Evolutionary conservation across 2,797 vertebrate species (phyloP), one percentile per base, ranked within the genome.

Genomic region (Hippoglossus hippoglossus): DNA sequence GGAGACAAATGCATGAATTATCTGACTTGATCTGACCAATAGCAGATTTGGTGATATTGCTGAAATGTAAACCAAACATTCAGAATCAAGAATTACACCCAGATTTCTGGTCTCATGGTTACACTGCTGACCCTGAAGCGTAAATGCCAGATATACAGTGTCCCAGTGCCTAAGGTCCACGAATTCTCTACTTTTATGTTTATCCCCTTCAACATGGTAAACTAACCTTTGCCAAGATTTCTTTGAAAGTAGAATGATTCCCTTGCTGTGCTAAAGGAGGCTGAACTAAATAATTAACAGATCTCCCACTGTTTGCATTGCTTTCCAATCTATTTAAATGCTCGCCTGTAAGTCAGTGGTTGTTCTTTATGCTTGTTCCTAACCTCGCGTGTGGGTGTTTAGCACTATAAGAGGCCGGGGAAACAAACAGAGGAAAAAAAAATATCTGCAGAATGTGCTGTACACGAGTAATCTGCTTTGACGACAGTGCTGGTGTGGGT

Each of bases 391-490:
- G 89, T 90, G 84, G 87, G 91, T 77, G 89, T 83, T 24, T 85
- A 79, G 82, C 68, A 75, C 77, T 49, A 61, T 61, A 68, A 67
- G 65, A 87, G 64, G 64, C 57, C 47, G 75, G 63, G 70, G 78
- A 82, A 66, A 34, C 56, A 64, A 63, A 18, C 44, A n/a, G 58
- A 53, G 68, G 49, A 41, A 73, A 79, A 71, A 71, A 51, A 52
- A 57, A 62, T 62, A 36, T 74, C 39, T 11, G 11, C 57, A 74
- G 49, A 81, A 84, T 80, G 79, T 73, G 71, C 70, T 70, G 57
- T 59, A 67, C 58, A 74, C 68, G 72, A 80, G 60, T 85, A 87
- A 88, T 84, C 81, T 79, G 85, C 77, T 87, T 70, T 88, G 82
- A 89, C 65, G 73, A 83, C 67, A 74, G 78, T 81, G 81, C 74